phyloP scores from a whole-genome alignment of 23 tunicate genomes.

The Trididemnum nubilum region DNA sequence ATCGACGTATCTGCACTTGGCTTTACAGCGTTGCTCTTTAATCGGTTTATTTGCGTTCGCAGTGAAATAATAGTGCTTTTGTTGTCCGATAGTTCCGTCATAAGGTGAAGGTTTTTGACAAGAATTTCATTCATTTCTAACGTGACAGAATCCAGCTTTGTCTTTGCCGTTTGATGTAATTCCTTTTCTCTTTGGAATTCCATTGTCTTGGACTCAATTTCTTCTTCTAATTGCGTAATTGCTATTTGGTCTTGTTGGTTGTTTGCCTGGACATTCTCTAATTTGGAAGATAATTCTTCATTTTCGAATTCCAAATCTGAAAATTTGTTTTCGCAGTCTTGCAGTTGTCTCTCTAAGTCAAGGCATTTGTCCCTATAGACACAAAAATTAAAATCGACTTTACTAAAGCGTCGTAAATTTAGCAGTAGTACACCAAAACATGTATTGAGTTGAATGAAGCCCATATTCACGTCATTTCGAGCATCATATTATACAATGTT shows the following conservation, averaged over 20 bases:
- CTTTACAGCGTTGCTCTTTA: not conserved
- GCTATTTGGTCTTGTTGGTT: not conserved
- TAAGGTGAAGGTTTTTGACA: slow-evolving; percentile 1
- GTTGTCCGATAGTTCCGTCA: slow-evolving; percentile 5
- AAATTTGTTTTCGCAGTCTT: too few species aligned
- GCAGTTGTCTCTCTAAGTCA: too few species aligned
- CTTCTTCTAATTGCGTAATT: not conserved
- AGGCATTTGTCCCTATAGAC: too few species aligned
- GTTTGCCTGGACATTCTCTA: not conserved
- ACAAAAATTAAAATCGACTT: too few species aligned
- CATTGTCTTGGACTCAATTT: not conserved
- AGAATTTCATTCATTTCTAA: not conserved
- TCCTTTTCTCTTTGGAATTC: slow-evolving; percentile 1
- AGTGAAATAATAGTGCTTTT: slow-evolving; percentile 11
- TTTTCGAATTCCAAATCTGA: too few species aligned
- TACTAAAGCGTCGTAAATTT: too few species aligned
- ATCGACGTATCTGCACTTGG: not conserved
- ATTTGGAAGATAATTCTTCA: too few species aligned
- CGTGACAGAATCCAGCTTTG: not conserved
- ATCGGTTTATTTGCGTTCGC: not conserved
- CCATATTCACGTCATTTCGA: too few species aligned
- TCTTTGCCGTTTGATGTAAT: not conserved
- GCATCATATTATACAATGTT: too few species aligned
- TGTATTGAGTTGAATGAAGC: too few species aligned
- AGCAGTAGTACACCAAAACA: too few species aligned